Base-by-base conservation (phyloP, 2,888 invertebrate species). In the Drosophila austrosaltans region DNA sequence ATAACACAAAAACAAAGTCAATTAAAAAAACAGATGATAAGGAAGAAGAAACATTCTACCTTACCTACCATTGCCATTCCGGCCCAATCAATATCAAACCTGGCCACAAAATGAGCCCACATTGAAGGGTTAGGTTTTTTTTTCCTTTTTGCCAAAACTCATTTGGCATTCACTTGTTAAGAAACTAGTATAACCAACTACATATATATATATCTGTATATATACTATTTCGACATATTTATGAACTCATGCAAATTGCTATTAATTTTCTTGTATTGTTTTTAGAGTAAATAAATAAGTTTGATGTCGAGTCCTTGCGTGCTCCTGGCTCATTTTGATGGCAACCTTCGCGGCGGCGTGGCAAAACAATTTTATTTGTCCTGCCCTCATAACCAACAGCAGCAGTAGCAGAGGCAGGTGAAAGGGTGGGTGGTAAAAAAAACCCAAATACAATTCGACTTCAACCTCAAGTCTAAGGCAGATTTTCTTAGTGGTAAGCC, bases 211-310 rank as follows among this genome's bases (percentile, higher is more conserved):
- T 36, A 10, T 36, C 0, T 48, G 0, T 48, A 48, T 8, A 2
- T 22, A 53, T 22, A 36, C 36, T 6, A 6, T 79, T 85, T 70
- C 77, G 75, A 74, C 82, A 86, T 81, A 76, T 86, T 84, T 84
- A 84, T 81, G 81, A 81, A 86, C 75, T 79, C 81, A 82, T 81
- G 75, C 85, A 87, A 86, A 86, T 86, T 86, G 85, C 87, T 77
- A 87, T 87, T 86, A 86, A 86, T 86, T 86, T 82, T 79, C 85
- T 78, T 76, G 85, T 85, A 86, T 86, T 82, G 85, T 86, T 86
- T 86, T 86, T 86, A 86, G 87, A 85, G 85, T 85, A 86, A 87
- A 82, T 82, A 86, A 87, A 85, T 85, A 85, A 84, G 81, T 79
- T 77, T 82, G 81, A 82, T 80, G 81, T 79, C 81, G 60, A 58